These are phyloP conservation scores for Lordiphosa mommai DNA, from an alignment of 1,140 invertebrate genomes.

Conservation along the genomic window DNA sequence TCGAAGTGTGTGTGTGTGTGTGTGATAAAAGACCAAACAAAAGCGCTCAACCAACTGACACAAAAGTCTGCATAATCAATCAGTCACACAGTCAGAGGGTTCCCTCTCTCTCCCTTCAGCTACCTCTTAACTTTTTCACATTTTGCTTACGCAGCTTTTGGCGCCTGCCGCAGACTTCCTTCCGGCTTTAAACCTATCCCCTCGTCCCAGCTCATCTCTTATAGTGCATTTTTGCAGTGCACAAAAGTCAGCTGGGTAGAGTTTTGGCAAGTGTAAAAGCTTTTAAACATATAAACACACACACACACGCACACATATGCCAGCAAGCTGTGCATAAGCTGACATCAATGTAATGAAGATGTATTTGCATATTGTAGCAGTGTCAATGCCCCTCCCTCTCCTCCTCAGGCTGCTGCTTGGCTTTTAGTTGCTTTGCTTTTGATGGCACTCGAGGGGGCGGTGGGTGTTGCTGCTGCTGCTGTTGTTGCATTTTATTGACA, in stretches of 20 bases:
- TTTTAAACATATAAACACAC: slow-evolving; percentile 67
- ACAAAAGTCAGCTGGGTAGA: slow-evolving; percentile 55
- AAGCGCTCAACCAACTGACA: slow-evolving; percentile 61
- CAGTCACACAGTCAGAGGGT: slow-evolving; percentile 40
- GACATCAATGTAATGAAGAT: slow-evolving; percentile 78
- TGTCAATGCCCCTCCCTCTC: slow-evolving; percentile 43
- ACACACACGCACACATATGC: not conserved
- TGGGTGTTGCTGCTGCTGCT: slow-evolving; percentile 13
- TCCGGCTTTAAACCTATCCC: slow-evolving; percentile 30
- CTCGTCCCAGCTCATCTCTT: not conserved
- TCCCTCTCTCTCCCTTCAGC: too few relatives aligned
- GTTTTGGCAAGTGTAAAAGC: slow-evolving; percentile 73
- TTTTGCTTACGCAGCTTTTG: slow-evolving; percentile 66
- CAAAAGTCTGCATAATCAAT: slow-evolving; percentile 77
- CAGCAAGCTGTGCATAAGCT: slow-evolving; percentile 66
- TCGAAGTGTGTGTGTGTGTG: slow-evolving; percentile 1
- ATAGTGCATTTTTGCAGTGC: slow-evolving; percentile 22
- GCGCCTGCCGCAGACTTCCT: slow-evolving; percentile 54
- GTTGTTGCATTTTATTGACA: slow-evolving; percentile 59
- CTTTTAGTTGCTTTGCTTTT: slow-evolving; percentile 61
- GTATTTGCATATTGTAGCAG: slow-evolving; percentile 76
- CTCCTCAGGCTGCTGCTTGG: slow-evolving; percentile 3
- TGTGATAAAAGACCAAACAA: slow-evolving; percentile 53
- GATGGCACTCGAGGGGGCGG: slow-evolving; percentile 47
- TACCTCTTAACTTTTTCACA: not conserved